Conservation (phyloP, 2,888 invertebrate species). For the Sympetrum striolatum region DNA sequence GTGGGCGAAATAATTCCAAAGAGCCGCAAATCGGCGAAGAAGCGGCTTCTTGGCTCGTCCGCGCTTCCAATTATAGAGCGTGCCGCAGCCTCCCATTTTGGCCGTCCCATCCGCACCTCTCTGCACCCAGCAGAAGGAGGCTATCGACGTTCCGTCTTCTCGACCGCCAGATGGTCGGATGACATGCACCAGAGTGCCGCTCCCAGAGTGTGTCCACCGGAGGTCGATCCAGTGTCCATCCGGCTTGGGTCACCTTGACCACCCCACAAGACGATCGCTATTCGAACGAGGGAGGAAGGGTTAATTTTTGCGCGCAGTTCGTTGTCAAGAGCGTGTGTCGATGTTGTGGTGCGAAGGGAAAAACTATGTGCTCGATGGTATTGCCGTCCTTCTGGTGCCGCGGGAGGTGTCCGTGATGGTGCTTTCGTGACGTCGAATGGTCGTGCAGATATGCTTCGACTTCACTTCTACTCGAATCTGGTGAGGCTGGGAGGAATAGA, state of each 20-base stretch:
- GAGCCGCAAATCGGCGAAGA: too few relatives aligned
- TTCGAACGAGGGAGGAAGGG: background rate
- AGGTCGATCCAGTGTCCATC: background rate
- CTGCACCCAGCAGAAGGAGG: background rate
- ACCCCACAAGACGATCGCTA: background rate
- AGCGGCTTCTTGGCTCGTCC: background rate
- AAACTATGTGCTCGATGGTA: too few relatives aligned
- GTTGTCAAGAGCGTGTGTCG: background rate
- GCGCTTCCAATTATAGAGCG: constrained; percentile 30
- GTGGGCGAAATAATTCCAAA: too few relatives aligned
- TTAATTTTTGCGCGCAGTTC: too few relatives aligned
- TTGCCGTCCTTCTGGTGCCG: background rate
- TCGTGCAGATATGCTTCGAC: constrained; percentile 70
- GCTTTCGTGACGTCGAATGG: background rate
- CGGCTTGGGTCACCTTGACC: background rate
- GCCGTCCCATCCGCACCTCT: background rate
- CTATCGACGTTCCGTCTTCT: background rate
- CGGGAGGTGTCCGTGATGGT: background rate
- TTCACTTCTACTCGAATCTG: constrained; percentile 84
- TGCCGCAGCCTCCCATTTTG: background rate
- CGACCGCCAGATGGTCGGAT: background rate
- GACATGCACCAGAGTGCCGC: background rate
- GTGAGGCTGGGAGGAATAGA: constrained; percentile 64
- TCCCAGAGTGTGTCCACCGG: background rate
- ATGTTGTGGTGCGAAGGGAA: background rate